Conservation (phyloP, 1,140 invertebrate genomes). For the Nephila pilipes region DNA sequence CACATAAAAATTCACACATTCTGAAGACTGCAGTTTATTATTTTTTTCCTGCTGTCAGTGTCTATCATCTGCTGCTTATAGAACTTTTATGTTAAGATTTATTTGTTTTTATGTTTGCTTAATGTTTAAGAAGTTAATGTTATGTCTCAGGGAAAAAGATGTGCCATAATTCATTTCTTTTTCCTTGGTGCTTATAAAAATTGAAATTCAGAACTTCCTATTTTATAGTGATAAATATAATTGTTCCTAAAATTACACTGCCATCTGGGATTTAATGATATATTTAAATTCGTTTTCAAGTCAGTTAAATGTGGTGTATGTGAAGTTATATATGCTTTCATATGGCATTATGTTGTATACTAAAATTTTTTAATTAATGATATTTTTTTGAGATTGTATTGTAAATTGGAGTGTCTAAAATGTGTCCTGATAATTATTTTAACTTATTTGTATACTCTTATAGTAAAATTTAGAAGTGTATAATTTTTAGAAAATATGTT, state of each 20-base stretch:
- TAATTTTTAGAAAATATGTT: too few relatives aligned
- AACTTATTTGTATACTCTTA: too few relatives aligned
- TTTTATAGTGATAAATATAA: background rate
- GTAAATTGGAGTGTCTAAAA: background rate
- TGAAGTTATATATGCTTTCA: background rate
- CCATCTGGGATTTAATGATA: background rate
- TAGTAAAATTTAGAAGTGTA: too few relatives aligned
- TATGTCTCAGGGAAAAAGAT: background rate
- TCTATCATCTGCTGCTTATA: background rate
- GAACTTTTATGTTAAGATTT: background rate
- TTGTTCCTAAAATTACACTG: conserved; percentile 6
- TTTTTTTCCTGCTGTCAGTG: background rate
- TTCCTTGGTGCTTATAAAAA: background rate
- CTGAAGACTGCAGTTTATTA: background rate
- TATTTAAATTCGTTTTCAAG: background rate
- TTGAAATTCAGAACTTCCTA: background rate
- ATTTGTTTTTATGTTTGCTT: background rate
- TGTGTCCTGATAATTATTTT: background rate
- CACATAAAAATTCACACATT: background rate
- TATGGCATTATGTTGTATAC: too few relatives aligned
- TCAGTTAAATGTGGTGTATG: background rate
- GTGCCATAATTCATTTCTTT: conserved; percentile 26
- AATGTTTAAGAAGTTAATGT: background rate
- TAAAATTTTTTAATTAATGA: background rate
- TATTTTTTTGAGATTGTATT: background rate